Conservation (phyloP, 2,888 invertebrate species). For the Lottia scabra region DNA sequence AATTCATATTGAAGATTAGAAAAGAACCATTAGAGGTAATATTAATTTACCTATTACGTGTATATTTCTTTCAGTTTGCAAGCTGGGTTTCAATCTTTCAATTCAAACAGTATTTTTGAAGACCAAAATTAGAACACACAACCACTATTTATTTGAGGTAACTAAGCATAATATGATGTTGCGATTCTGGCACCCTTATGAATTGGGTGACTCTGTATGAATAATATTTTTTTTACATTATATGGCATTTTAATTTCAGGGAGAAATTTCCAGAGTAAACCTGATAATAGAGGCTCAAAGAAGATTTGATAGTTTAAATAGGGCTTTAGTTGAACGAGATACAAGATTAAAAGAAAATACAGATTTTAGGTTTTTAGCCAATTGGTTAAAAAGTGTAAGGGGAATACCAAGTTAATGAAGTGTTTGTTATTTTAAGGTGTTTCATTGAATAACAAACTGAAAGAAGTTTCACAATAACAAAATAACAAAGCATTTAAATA, state of each 20-base stretch:
- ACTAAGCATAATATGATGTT: too few species aligned
- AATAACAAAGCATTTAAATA: too few species aligned
- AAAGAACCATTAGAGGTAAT: slow-evolving; percentile 52
- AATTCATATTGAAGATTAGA: slow-evolving; percentile 60
- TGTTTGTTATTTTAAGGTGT: too few species aligned
- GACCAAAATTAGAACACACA: too few species aligned
- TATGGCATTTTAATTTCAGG: slow-evolving; percentile 34
- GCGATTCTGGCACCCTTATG: too few species aligned
- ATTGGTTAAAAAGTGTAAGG: slow-evolving; percentile 54
- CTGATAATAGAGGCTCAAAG: slow-evolving; percentile 40
- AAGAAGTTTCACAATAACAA: too few species aligned
- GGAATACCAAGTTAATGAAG: slow-evolving; percentile 27
- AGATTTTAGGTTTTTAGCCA: slow-evolving; percentile 45
- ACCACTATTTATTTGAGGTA: too few species aligned
- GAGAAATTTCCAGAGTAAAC: slow-evolving; percentile 47
- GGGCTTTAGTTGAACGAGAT: slow-evolving; percentile 39
- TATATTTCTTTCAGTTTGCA: background rate
- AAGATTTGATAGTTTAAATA: slow-evolving; percentile 39
- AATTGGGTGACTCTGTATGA: too few species aligned
- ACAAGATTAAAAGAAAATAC: slow-evolving; percentile 52
- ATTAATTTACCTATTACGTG: background rate
- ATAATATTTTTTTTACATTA: background rate
- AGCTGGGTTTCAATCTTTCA: too few species aligned
- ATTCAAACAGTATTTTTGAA: too few species aligned
- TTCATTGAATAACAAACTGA: too few species aligned